Conservation (phyloP, 2,888 invertebrate genomes). For the Hyposoter dolosus region DNA sequence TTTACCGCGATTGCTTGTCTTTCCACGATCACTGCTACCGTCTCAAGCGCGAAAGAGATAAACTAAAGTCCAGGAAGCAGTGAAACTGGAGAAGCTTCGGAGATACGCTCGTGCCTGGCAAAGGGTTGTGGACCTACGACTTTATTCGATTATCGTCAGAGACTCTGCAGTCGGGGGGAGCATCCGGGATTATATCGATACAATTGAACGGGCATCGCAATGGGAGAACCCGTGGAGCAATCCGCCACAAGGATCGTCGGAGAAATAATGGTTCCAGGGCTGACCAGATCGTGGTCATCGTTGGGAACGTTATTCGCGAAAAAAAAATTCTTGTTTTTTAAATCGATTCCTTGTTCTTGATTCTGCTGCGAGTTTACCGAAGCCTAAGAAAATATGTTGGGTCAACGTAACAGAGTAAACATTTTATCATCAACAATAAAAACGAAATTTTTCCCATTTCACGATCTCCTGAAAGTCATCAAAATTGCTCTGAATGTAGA, state of each 20-base stretch:
- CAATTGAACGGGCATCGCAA: conserved; percentile 62
- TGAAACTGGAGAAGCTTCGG: background rate
- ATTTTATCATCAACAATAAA: conserved; percentile 3
- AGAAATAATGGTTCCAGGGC: conserved; percentile 2
- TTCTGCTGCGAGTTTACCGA: background rate
- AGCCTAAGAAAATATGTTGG: background rate
- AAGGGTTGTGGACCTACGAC: conserved; percentile 36
- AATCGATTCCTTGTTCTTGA: background rate
- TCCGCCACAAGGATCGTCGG: conserved; percentile 17
- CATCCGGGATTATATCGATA: conserved; percentile 65
- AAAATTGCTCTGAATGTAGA: conserved; percentile 23
- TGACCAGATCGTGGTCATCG: background rate
- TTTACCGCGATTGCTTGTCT: conserved; percentile 66
- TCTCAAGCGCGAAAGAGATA: conserved; percentile 44
- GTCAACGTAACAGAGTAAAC: background rate
- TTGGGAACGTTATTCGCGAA: too few relatives aligned
- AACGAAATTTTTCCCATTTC: conserved; percentile 27
- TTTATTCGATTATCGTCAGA: conserved; percentile 66
- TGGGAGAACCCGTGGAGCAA: conserved; percentile 2
- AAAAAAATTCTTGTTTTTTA: background rate
- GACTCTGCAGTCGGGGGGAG: conserved; percentile 17
- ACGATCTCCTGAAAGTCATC: conserved; percentile 36
- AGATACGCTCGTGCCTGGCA: background rate
- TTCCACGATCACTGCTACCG: conserved; percentile 42
- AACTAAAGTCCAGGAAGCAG: background rate